These are phyloP conservation scores for Drosophila kuntzei DNA, from an alignment of 2,888 invertebrate genomes.

Conservation along the genomic window DNA sequence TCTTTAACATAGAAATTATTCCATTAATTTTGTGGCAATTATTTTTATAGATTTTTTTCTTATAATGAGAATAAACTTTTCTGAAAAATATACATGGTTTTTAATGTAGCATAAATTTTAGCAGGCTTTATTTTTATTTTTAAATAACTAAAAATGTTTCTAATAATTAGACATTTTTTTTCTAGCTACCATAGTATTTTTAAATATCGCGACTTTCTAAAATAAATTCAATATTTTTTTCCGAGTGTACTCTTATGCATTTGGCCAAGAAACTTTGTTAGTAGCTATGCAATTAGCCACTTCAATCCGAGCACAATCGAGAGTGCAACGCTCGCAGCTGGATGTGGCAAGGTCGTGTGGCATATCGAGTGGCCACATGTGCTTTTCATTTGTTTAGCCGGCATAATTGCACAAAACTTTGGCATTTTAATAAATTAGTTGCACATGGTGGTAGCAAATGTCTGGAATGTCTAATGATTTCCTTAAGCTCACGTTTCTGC, in stretches of 20 bases:
- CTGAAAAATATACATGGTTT: background rate
- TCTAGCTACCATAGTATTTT: no score
- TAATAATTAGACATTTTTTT: no score
- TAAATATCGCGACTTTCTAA: no score
- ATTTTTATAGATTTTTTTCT: no score
- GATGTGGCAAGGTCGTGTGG: constrained; percentile 29
- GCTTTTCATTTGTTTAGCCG: constrained; percentile 62
- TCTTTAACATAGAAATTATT: no score
- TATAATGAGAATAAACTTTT: background rate
- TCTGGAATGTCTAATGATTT: constrained; percentile 38
- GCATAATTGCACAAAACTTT: constrained; percentile 63
- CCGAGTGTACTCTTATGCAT: background rate
- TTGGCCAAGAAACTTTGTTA: constrained; percentile 26
- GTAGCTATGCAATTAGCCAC: constrained; percentile 41
- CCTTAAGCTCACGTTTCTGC: constrained; percentile 24
- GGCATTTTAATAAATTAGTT: constrained; percentile 37
- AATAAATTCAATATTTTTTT: no score
- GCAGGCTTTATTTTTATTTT: no score
- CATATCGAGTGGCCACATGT: constrained; percentile 36
- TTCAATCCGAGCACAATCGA: constrained; percentile 32
- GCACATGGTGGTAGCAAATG: constrained; percentile 53
- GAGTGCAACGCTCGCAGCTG: constrained; percentile 29
- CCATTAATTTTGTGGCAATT: no score
- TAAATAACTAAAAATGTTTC: no score
- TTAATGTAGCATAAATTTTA: no score